phyloP scores from a whole-genome alignment of 1,140 invertebrate species.

The Drosophila pallidifrons region DNA sequence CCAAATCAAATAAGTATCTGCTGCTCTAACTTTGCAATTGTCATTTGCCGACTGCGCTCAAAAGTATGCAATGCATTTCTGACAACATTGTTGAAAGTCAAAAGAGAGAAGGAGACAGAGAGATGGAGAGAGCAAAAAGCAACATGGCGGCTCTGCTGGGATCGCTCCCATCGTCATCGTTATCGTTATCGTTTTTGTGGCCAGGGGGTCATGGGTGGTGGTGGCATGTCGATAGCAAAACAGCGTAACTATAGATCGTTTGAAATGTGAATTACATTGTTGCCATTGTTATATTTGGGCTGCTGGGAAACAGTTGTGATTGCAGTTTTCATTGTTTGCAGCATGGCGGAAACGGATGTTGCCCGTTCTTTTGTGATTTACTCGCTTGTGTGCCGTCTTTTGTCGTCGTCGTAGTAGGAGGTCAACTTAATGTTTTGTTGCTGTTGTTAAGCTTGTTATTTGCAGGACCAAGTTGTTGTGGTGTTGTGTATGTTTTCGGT shows the following conservation, averaged over 20 bases:
- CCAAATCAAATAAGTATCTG: conserved; percentile 42
- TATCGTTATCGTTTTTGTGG: conserved; percentile 12
- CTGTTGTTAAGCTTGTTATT: conserved; percentile 16
- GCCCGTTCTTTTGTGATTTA: conserved; percentile 21
- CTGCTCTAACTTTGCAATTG: conserved; percentile 23
- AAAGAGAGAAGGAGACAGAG: too few species aligned
- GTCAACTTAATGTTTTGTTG: conserved; percentile 11
- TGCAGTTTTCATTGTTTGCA: conserved; percentile 23
- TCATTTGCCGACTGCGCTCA: conserved; percentile 23
- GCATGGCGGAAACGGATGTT: conserved; percentile 23
- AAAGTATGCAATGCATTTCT: conserved; percentile 40
- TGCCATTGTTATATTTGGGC: conserved; percentile 18
- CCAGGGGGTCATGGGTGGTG: not conserved
- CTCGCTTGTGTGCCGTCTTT: conserved; percentile 6
- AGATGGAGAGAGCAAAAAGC: not conserved
- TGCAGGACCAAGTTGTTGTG: conserved; percentile 8
- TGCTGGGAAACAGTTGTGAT: conserved; percentile 9
- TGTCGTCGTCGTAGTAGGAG: not conserved
- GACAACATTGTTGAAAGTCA: conserved; percentile 5
- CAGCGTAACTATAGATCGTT: conserved; percentile 27
- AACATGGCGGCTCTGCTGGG: conserved; percentile 21
- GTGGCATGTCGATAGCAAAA: not conserved
- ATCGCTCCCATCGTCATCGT: not conserved
- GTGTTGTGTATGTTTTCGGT: not conserved
- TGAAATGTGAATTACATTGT: conserved; percentile 13